Evolutionary conservation across 1,140 invertebrate species (phyloP).

Genomic region (Acromyrmex echinatior): DNA sequence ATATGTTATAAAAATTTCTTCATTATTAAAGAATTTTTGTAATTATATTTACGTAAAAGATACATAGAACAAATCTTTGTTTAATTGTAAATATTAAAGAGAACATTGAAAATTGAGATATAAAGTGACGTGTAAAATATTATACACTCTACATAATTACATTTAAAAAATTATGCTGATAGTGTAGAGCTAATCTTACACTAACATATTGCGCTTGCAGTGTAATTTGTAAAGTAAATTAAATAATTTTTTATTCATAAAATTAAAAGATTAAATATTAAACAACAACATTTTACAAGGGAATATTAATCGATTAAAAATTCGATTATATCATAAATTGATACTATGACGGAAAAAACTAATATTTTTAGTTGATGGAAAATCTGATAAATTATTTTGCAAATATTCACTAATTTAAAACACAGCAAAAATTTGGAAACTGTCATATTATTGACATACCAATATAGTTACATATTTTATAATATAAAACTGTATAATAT

Average conservation of each 20-base stretch:
- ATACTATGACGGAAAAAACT: not conserved
- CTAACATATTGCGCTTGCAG: not conserved
- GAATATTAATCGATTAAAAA: not conserved
- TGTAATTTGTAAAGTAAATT: not conserved
- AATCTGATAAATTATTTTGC: constrained; percentile 13
- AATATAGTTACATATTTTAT: not conserved
- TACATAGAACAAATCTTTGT: not conserved
- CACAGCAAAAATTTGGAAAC: not conserved
- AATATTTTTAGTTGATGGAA: not conserved
- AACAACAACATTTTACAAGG: not conserved
- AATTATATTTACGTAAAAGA: not conserved
- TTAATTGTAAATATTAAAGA: too few species aligned
- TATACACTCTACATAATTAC: not conserved
- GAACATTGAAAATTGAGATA: not conserved
- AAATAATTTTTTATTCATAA: not conserved
- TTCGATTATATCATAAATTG: not conserved
- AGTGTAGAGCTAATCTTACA: not conserved
- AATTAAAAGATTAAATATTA: not conserved
- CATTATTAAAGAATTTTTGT: not conserved
- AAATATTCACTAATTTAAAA: not conserved
- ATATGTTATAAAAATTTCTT: not conserved
- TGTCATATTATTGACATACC: not conserved
- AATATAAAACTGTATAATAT: too few species aligned
- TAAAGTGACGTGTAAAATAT: not conserved
- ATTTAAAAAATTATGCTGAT: not conserved